Evolutionary conservation across 1,140 invertebrate genomes (phyloP), one percentile per base, ranked within the genome.

Genomic region (Hyles vespertilio): DNA sequence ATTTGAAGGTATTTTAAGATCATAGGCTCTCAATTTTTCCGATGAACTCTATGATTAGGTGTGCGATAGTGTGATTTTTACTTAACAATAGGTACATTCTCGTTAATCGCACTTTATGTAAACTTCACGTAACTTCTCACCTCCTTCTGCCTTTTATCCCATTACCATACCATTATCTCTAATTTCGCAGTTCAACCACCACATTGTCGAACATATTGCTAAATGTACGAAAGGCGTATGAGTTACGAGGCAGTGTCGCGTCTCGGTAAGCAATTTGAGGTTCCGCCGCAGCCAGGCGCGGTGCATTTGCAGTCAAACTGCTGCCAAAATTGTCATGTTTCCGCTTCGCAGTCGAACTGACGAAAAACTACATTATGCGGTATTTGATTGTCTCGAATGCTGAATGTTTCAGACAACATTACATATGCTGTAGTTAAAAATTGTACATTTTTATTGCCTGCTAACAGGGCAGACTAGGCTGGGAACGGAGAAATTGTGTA

Each of bases 261-360:
- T 84, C 79, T 84, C 73, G 63, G 76, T 74, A 69, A 79, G 82
- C 81, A 81, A 87, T 84, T 84, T 84, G 78, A 71, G 79, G 78
- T 84, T 84, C 79, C 71, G 75, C 67, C 71, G 70, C 71, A 63
- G 63, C 51, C 61, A 60, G 66, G 58, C 22, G 22, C 22, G 22
- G 49, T 63, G 67, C 64, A 69, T 73, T 63, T 70, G 77, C 71
- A 62, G 67, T 70, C 55, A 72, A 72, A 65, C 52, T 67, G 43
- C 62, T 84, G 83, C 83, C 83, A 86, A 81, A 78, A 81, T 77
- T 80, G 74, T 73, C 74, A 74, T 77, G 75, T 82, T 79, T 79
- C 76, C 75, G 74, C 71, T 54, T 8, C 44, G 36, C 45, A n/a
- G 34, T 61, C 63, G 61, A 56, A 59, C 60, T 64, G 60, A 61